Conservation (phyloP, 2,888 invertebrate genomes). For the Horisme vitalbata region DNA sequence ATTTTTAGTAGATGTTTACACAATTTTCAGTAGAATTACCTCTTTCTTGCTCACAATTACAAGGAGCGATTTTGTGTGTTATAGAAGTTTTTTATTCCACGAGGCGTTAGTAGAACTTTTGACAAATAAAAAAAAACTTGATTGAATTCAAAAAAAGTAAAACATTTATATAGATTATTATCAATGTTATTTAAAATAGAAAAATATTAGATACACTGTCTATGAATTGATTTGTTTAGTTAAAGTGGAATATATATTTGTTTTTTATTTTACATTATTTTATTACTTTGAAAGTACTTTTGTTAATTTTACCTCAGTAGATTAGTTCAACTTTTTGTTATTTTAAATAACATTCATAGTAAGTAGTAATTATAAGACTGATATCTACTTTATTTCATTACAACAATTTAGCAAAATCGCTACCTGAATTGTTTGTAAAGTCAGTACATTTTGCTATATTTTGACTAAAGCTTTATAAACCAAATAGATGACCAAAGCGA, state of each 20-base stretch:
- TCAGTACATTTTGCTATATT: too few relatives aligned
- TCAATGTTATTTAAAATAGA: slow-evolving; percentile 16
- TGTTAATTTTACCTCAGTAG: slow-evolving; percentile 2
- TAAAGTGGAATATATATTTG: too few relatives aligned
- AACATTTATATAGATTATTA: neutral
- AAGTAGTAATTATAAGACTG: slow-evolving; percentile 25
- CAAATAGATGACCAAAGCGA: slow-evolving; percentile 27
- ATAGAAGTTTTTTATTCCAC: neutral
- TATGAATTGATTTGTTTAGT: too few relatives aligned
- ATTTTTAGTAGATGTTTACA: neutral
- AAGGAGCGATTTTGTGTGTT: slow-evolving; percentile 36
- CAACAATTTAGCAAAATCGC: slow-evolving; percentile 36
- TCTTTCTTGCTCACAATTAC: neutral
- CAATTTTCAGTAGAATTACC: neutral
- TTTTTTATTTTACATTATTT: too few relatives aligned
- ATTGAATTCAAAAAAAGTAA: too few relatives aligned
- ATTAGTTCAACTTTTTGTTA: slow-evolving; percentile 1
- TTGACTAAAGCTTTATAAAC: slow-evolving; percentile 5
- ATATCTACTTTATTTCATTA: slow-evolving; percentile 9
- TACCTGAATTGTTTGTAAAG: too few relatives aligned
- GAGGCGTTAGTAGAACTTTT: too few relatives aligned
- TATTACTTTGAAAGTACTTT: neutral
- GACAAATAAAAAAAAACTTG: too few relatives aligned
- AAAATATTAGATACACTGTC: neutral
- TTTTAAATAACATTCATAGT: slow-evolving; percentile 17